phyloP scores from a whole-genome alignment of 2,113 vertebrate genomes.

The Polypterus bichir region DNA sequence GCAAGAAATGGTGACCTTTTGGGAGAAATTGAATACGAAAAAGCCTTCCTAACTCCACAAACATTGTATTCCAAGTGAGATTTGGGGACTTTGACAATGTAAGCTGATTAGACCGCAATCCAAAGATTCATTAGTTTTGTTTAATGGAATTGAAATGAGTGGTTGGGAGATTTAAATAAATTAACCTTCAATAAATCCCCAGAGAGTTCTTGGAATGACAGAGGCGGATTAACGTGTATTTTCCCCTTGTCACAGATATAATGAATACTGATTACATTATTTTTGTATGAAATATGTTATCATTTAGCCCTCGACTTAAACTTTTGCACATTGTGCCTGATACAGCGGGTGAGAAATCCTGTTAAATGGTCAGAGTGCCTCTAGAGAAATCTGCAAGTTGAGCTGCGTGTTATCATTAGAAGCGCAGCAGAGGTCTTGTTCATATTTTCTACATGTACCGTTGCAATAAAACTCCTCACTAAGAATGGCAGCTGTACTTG shows the following conservation, averaged over 20 bases:
- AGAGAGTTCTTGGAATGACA: slow-evolving; percentile 28
- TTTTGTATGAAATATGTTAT: slow-evolving; percentile 19
- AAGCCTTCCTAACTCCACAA: slow-evolving; percentile 13
- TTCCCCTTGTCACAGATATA: slow-evolving; percentile 34
- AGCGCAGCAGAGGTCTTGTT: no score
- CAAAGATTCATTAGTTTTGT: slow-evolving; percentile 54
- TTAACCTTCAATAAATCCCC: slow-evolving; percentile 52
- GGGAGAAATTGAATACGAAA: slow-evolving; percentile 20
- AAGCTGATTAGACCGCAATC: slow-evolving; percentile 46
- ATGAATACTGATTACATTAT: slow-evolving; percentile 40
- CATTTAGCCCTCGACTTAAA: slow-evolving; percentile 14
- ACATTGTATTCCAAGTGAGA: slow-evolving; percentile 28
- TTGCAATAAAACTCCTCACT: no score
- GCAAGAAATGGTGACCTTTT: slow-evolving; percentile 30
- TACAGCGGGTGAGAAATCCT: background rate
- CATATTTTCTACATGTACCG: no score
- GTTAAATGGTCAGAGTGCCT: background rate
- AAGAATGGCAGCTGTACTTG: no score
- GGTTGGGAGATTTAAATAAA: slow-evolving; percentile 55
- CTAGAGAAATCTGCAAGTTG: no score
- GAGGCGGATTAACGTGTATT: slow-evolving; percentile 29
- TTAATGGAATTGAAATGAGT: slow-evolving; percentile 53
- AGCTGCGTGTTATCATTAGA: no score
- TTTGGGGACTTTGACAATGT: slow-evolving; percentile 38
- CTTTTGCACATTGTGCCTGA: slow-evolving; percentile 9